Percentiles rank a stretch among this genome's conserved stretches.
phyloP scores from a whole-genome alignment of 2,888 invertebrate species.

The Steinernema scapterisci region DNA sequence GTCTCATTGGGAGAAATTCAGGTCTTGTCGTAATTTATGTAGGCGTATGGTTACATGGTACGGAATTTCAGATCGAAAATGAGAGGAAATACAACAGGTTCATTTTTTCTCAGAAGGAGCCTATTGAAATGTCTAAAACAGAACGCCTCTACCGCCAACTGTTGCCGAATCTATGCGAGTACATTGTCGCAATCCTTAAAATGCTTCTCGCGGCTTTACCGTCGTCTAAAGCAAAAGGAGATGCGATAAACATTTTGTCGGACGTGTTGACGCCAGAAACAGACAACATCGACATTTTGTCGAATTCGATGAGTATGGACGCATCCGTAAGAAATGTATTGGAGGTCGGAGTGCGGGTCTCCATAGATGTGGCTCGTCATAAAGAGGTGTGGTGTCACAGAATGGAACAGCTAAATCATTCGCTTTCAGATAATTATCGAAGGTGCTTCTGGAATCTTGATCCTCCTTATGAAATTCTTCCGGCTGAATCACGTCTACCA shows the following conservation, averaged over 20 bases:
- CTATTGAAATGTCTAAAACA: conserved; percentile 51
- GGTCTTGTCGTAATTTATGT: conserved; percentile 41
- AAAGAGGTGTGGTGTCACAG: conserved; percentile 72
- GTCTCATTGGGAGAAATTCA: conserved; percentile 61
- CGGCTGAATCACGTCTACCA: conserved; percentile 97
- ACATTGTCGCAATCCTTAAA: conserved; percentile 84
- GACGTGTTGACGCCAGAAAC: conserved; percentile 81
- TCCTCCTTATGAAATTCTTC: conserved; percentile 92
- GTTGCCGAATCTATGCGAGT: conserved; percentile 91
- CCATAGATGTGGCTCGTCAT: conserved; percentile 95
- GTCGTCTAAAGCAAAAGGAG: conserved; percentile 82
- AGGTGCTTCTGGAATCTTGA: conserved; percentile 85
- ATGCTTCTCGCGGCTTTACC: conserved; percentile 95
- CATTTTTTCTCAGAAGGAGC: conserved; percentile 73
- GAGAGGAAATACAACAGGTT: conserved; percentile 53
- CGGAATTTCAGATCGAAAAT: neutral
- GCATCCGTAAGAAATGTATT: conserved; percentile 49
- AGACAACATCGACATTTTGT: conserved; percentile 64
- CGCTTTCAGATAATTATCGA: conserved; percentile 85
- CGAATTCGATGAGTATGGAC: conserved; percentile 64
- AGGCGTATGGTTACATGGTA: neutral
- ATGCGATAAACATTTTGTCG: conserved; percentile 96
- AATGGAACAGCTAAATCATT: too few species aligned
- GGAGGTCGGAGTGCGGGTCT: conserved; percentile 72
- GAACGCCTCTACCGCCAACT: conserved; percentile 74